Conservation (phyloP, 2,797 vertebrate species). For the Cynopterus sphinx region DNA sequence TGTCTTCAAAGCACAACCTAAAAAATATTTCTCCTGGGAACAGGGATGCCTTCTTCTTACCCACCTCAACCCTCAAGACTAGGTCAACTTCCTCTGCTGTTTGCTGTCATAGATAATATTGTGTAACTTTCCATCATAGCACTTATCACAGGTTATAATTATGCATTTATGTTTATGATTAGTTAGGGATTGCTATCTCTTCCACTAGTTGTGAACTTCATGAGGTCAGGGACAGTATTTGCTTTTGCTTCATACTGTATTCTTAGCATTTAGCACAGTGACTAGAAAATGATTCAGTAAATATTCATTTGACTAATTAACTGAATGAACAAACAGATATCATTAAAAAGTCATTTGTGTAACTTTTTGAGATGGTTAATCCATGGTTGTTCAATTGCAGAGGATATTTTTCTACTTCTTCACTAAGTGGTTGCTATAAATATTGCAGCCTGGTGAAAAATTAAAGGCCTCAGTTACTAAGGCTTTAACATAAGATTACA, state of each 20-base stretch:
- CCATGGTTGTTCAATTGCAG: not conserved
- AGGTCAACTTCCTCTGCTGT: not conserved
- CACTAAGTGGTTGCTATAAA: not conserved
- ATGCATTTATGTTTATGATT: not conserved
- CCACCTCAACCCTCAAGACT: not conserved
- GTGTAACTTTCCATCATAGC: not conserved
- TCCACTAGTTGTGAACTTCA: not conserved
- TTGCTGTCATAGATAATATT: not conserved
- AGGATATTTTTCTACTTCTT: slow-evolving; percentile 13
- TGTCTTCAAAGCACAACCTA: not conserved
- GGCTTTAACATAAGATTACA: not conserved
- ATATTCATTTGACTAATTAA: not conserved
- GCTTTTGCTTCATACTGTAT: not conserved
- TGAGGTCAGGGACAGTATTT: not conserved
- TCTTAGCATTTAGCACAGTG: not conserved
- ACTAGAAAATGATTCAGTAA: not conserved
- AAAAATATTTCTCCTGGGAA: not conserved
- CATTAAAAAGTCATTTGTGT: not conserved
- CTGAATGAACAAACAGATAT: not conserved
- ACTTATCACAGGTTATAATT: not conserved
- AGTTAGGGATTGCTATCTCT: not conserved
- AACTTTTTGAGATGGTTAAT: not conserved
- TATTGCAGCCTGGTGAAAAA: slow-evolving; percentile 29
- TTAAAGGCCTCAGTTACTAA: not conserved
- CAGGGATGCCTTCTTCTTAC: not conserved